Evolutionary conservation across 1,140 invertebrate species (phyloP).

Genomic region (Drosophila sp.): DNA sequence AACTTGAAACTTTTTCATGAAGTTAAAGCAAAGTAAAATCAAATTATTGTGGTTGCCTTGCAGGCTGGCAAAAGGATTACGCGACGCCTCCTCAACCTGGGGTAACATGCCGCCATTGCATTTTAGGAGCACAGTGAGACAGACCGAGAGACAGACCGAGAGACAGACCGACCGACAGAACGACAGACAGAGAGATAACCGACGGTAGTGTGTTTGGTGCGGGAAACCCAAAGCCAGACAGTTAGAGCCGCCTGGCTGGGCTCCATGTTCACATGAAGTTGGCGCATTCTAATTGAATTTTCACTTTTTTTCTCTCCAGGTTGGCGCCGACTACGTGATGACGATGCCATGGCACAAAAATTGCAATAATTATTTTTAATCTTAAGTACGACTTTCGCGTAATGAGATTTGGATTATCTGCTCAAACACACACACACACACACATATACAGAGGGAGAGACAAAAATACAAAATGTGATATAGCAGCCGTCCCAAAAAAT

Average conservation of each 20-base stretch:
- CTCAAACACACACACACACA: constrained; percentile 31
- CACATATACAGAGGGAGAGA: constrained; percentile 13
- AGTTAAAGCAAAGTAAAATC: constrained; percentile 82
- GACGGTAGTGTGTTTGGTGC: background rate
- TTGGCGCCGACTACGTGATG: constrained; percentile 57
- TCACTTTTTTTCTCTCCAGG: constrained; percentile 62
- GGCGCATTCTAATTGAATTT: constrained; percentile 80
- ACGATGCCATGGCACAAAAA: constrained; percentile 70
- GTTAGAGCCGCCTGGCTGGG: constrained; percentile 64
- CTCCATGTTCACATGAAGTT: constrained; percentile 70
- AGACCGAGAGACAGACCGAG: constrained; percentile 39
- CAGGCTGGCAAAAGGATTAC: constrained; percentile 78
- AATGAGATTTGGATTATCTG: constrained; percentile 81
- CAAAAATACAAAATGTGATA: background rate
- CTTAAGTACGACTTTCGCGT: constrained; percentile 80
- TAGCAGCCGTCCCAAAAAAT: constrained; percentile 14
- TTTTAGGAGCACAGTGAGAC: constrained; percentile 45
- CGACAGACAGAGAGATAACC: constrained; percentile 37
- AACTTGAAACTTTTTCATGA: constrained; percentile 80
- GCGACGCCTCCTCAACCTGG: constrained; percentile 27
- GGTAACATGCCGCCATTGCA: constrained; percentile 66
- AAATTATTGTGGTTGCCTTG: constrained; percentile 78
- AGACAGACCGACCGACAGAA: constrained; percentile 2
- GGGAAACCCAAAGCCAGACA: constrained; percentile 52
- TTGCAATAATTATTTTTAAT: constrained; percentile 82